A percentile compares a stretch with the other conserved stretches of the same genome.
These are phyloP conservation scores for Channallabes apus DNA, from an alignment of 2,797 vertebrate genomes.

Conservation along the genomic window DNA sequence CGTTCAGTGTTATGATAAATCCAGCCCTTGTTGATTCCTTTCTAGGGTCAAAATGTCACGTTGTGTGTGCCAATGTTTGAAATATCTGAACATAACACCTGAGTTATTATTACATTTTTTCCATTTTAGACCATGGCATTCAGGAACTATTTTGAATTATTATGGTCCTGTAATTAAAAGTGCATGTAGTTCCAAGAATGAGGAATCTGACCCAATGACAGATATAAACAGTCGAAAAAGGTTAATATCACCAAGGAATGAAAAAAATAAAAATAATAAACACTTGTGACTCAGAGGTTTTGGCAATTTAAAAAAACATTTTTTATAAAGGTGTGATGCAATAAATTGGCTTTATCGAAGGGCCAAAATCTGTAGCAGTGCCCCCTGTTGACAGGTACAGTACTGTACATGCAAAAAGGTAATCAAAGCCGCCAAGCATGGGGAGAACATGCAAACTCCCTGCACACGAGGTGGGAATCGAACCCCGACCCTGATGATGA, in stretches of 20 bases:
- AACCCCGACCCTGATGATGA: too few species aligned
- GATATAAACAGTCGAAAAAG: too few species aligned
- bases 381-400: too few species aligned
- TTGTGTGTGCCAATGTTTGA: not conserved
- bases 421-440: too few species aligned
- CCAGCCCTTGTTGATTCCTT: not conserved
- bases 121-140: not conserved
- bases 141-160: not conserved
- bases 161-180: not conserved
- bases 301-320: too few species aligned
- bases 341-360: too few species aligned
- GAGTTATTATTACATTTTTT: not conserved
- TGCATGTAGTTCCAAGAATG: not conserved
- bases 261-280: too few species aligned
- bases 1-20: not conserved
- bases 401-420: too few species aligned
- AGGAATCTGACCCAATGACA: not conserved
- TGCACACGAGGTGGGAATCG: too few species aligned
- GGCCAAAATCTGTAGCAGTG: too few species aligned
- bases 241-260: not conserved
- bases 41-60: not conserved
- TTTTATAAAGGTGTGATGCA: too few species aligned
- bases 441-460: too few species aligned
- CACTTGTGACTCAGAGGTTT: not conserved
- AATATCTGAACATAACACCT: not conserved